Base-by-base conservation (phyloP, 2,797 vertebrate genomes). In the Hippocampus kuda region DNA sequence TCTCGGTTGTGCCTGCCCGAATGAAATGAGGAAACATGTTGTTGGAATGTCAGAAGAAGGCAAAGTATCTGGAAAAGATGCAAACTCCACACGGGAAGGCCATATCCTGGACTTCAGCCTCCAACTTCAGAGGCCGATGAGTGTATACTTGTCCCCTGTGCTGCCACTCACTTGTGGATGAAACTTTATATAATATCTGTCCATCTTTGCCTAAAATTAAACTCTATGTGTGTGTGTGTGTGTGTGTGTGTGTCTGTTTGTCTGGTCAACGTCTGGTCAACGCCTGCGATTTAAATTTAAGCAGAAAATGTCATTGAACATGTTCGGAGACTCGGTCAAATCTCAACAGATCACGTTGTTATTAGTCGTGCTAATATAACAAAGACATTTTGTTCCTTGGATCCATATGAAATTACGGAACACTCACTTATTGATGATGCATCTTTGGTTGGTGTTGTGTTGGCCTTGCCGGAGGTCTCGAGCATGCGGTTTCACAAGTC, bases 401-500 rank as follows among this genome's bases (percentile, higher is more conserved):
- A 12, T n/a, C 22, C 51, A 54, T 54, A n/a, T n/a, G 22, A 56
- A 24, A 56, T 56, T 26, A 56, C 53, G 12, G 10, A 56, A 24
- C 2, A 10, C 53, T 56, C n/a, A 12, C 53, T 24, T 12, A 56
- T 56, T 24, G 53, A 56, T 56, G 3, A 56, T 56, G 53, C 53
- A 56, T 48, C 46, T 48, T 9, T 59, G 56, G 1, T 9, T 59
- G 56, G 1, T 12, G 1, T 16, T 59, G 56, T 27, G 56, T 59
- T 30, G 27, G 1, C 26, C 26, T 59, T 59, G n/a, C n/a, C 53
- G n/a, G 53, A 56, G 53, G n/a, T 56, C 59, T n/a, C 38, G 3
- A n/a, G 59, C 59, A 38, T 63, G 38, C n/a, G 12, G 4, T 71
- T 67, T 70, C 65, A 51, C 51, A 59, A 66, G 24, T 61, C 68